Base-by-base conservation (phyloP, 92 coral and sea anemone species). In the Epizoanthus rinbou region DNA sequence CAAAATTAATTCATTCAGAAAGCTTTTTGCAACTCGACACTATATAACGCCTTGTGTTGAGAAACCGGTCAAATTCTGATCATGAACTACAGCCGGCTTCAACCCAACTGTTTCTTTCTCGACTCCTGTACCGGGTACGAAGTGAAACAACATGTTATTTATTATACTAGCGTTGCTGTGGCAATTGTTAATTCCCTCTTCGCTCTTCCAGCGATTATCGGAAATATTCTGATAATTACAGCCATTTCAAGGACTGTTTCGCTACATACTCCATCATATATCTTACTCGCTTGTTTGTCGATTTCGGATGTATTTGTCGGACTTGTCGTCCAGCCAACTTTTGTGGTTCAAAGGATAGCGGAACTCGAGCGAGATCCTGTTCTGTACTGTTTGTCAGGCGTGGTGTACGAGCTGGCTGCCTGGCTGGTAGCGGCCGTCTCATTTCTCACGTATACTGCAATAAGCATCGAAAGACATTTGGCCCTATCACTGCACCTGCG, bases 401-500 rank as follows among this genome's bases (percentile, higher is more conserved):
- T 35, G 73, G 6, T 67, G n/a, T 67, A 67, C 73, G 73, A 67
- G 73, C 39, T 67, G 15, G 35, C 31, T 9, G 73, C 73, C 47
- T 67, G 73, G 73, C 50, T 67, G 41, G 73, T 67, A 9, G 47
- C 11, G 8, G 41, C 73, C 2, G 73, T 67, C 43, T 67, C 73
- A n/a, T 67, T 67, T 15, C 10, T 41, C n/a, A 67, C 73, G 4
- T 67, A 67, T 41, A 67, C 73, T 0, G 50, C 73, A 67, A 67
- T 67, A 22, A 67, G 73, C 50, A 67, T 41, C 19, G 73, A 67
- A 28, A 67, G 73, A 67, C 31, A 67, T 8, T 41, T 67, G n/a
- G 73, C 73, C 10, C 47, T 67, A 9, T 67, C 50, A 15, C 47
- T 67, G n/a, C 73, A 67, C 73, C 47, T 67, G 73, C 73, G 73